Conservation (phyloP, 2,113 vertebrate genomes). For the Peromyscus californicus region DNA sequence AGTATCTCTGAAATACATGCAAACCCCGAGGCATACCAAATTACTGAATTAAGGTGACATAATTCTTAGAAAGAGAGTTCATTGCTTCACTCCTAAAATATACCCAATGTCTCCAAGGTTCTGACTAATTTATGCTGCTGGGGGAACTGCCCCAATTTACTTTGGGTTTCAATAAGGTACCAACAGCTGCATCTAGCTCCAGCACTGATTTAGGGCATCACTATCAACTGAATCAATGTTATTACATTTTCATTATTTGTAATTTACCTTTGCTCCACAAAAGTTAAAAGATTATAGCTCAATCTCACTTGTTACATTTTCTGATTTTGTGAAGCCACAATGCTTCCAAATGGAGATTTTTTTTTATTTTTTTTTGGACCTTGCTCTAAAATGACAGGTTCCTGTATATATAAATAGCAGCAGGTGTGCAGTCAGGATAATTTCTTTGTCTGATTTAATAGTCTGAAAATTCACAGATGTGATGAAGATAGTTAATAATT, state of each 20-base stretch:
- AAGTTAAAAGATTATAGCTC: conserved; percentile 51
- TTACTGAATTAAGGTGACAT: conserved; percentile 85
- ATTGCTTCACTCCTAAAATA: conserved; percentile 77
- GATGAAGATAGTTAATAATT: background rate
- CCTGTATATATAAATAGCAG: conserved; percentile 19
- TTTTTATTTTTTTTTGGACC: background rate
- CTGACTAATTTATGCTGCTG: conserved; percentile 80
- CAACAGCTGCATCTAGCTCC: conserved; percentile 67
- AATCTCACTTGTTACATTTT: background rate
- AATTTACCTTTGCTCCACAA: conserved; percentile 65
- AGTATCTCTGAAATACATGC: conserved; percentile 81
- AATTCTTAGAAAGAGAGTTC: conserved; percentile 81
- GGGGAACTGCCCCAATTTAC: conserved; percentile 83
- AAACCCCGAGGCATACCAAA: conserved; percentile 81
- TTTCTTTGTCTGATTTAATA: background rate
- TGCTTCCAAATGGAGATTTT: background rate
- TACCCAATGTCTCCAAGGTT: conserved; percentile 77
- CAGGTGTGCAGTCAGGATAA: background rate
- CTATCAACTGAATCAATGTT: conserved; percentile 62
- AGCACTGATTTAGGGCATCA: conserved; percentile 63
- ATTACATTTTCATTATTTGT: conserved; percentile 74
- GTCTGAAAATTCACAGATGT: background rate
- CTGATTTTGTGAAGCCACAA: background rate
- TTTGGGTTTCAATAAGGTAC: conserved; percentile 72
- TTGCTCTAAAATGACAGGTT: background rate